Conservation (phyloP, 2,797 vertebrate genomes). For the Characodon lateralis region DNA sequence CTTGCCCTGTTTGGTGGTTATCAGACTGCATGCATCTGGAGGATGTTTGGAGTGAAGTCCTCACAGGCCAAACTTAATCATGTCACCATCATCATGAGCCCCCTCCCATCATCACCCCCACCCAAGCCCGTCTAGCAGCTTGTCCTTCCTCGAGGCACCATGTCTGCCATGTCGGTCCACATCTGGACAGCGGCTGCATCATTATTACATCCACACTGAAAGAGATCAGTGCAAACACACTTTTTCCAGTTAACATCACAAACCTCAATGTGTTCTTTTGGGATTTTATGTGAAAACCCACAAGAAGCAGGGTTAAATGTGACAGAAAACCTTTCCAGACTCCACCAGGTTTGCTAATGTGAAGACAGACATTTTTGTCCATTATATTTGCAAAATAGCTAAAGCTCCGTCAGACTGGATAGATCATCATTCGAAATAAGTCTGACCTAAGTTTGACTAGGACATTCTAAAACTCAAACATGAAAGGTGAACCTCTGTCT, state of each 20-base stretch:
- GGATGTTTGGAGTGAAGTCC: conserved; percentile 25
- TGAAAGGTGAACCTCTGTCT: not conserved
- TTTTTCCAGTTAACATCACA: not conserved
- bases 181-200: conserved; percentile 14
- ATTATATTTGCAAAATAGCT: not conserved
- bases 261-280: not conserved
- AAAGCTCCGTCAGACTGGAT: not conserved
- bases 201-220: conserved; percentile 7
- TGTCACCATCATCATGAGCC: not conserved
- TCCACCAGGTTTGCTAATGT: not conserved
- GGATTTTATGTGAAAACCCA: not conserved
- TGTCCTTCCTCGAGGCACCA: conserved; percentile 55
- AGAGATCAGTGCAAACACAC: conserved; percentile 6
- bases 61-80: conserved; percentile 37
- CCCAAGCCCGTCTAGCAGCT: conserved; percentile 41
- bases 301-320: not conserved
- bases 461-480: not conserved
- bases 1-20: not conserved
- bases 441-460: not conserved
- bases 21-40: conserved; percentile 14
- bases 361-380: not conserved
- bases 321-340: not conserved
- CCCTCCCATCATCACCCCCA: not conserved
- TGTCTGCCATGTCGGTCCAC: conserved; percentile 52
- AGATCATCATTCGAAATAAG: not conserved